Base-by-base conservation (phyloP, 2,888 invertebrate species). In the Caenorhabditis virilis region DNA sequence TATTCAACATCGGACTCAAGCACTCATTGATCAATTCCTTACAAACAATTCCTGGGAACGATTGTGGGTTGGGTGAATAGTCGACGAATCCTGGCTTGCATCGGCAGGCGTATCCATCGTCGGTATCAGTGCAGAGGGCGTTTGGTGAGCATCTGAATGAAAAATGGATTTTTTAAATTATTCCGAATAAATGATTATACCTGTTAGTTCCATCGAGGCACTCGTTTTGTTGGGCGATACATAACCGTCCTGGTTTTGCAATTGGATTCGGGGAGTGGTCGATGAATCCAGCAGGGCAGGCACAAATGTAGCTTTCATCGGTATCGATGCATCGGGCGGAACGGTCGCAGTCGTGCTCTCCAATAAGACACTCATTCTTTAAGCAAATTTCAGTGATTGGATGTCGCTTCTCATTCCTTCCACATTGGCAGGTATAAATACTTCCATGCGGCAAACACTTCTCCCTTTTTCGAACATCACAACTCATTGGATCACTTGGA, bases 11-110 rank as follows among this genome's bases (percentile, higher is more conserved):
- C 2, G 74, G 72, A 4, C 46, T 55, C 3, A 65, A 39, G 50
- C 83, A 83, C 55, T 83, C 83, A 58, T 83, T 76, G 22, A 82
- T 74, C 33, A 78, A 50, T 46, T 71, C 66, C 33, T 74, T 74
- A 62, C 82, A 82, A 7, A 83, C 72, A 45, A 78, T 56, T 39
- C 82, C 82, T 3, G 76, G 73, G 63, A 72, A 69, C 57, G 67
- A 76, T 41, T 75, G 77, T 2, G 78, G 79, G 52, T 82, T 83
- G 22, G 83, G 83, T 16, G 83, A 83, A 46, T 76, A 76, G 58
- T 83, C 83, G 47, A 83, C 76, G 69, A 67, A 83, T 25, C 81
- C 82, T n/a, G 77, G 71, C 52, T 80, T 80, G 71, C 83, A 83
- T 23, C 78, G 65, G 58, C 83, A 83, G 11, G 80, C 76, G 55